These are phyloP conservation scores for Rhynchotus rufescens DNA, from an alignment of 2,797 vertebrate genomes.

Conservation along the genomic window DNA sequence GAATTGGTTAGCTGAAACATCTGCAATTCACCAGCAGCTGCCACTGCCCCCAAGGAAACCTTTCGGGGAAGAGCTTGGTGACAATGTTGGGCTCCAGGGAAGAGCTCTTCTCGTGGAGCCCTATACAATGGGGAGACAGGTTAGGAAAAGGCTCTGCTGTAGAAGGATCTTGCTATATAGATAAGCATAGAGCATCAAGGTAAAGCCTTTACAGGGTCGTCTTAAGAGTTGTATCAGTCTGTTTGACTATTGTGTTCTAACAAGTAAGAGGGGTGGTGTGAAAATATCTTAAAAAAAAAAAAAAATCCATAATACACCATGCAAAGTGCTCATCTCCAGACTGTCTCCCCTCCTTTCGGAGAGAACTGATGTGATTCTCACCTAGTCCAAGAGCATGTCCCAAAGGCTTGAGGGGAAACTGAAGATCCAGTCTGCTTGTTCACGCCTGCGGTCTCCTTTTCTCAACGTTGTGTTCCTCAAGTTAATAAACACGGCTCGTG, in stretches of 20 bases:
- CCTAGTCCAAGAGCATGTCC: neutral
- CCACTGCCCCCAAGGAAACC: neutral
- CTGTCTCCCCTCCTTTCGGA: neutral
- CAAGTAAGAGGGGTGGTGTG: neutral
- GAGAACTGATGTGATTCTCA: accelerated
- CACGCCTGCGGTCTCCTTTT: neutral
- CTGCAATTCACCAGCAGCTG: neutral
- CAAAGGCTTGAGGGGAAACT: neutral
- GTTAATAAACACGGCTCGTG: neutral
- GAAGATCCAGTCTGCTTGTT: neutral
- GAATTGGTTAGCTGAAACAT: neutral
- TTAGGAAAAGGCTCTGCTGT: neutral
- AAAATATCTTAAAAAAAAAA: neutral
- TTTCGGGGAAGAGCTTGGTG: neutral
- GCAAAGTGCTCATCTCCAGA: neutral
- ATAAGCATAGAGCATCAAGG: neutral
- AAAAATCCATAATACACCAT: neutral
- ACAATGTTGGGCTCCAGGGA: neutral
- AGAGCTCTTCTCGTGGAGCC: neutral
- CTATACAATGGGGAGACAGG: neutral
- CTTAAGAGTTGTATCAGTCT: neutral
- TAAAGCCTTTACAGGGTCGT: neutral
- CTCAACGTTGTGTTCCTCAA: neutral
- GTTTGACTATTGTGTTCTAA: accelerated
- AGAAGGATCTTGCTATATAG: neutral